A percentile compares a stretch with the other conserved stretches of the same genome.
phyloP scores from a whole-genome alignment of 2,797 vertebrate genomes.

The Octomys mimax region DNA sequence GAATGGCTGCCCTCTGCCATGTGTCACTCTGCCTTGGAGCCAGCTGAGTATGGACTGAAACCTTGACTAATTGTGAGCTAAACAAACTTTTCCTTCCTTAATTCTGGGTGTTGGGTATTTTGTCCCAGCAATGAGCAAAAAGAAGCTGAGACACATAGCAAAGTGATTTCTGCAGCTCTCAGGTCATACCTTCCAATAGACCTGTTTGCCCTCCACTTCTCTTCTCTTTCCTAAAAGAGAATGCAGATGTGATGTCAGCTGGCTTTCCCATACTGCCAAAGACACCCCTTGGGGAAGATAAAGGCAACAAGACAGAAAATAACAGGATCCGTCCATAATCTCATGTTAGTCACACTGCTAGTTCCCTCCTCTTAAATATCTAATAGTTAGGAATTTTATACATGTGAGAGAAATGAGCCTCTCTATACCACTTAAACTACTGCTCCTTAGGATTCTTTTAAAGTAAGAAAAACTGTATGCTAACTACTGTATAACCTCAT shows the following conservation, averaged over 20 bases:
- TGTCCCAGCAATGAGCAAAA: no score
- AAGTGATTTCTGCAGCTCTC: neutral
- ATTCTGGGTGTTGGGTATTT: no score
- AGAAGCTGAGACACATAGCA: neutral
- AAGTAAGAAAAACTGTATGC: neutral
- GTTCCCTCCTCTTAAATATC: neutral
- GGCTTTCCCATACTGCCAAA: neutral
- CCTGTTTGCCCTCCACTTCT: neutral
- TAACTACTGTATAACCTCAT: neutral
- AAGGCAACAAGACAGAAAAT: neutral
- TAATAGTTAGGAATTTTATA: neutral
- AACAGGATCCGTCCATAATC: neutral
- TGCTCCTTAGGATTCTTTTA: neutral
- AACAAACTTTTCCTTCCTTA: no score
- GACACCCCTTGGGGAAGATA: neutral
- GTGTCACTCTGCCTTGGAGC: no score
- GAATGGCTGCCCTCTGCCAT: no score
- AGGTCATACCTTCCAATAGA: conserved; percentile 44
- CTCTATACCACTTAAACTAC: neutral
- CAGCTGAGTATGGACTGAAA: no score
- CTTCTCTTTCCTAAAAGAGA: neutral
- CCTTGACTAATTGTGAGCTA: no score
- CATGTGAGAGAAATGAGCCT: conserved; percentile 21
- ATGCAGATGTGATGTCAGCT: neutral
- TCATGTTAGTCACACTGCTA: neutral